Conservation (phyloP, 2,888 invertebrate genomes). For the Cylloceria caligata region DNA sequence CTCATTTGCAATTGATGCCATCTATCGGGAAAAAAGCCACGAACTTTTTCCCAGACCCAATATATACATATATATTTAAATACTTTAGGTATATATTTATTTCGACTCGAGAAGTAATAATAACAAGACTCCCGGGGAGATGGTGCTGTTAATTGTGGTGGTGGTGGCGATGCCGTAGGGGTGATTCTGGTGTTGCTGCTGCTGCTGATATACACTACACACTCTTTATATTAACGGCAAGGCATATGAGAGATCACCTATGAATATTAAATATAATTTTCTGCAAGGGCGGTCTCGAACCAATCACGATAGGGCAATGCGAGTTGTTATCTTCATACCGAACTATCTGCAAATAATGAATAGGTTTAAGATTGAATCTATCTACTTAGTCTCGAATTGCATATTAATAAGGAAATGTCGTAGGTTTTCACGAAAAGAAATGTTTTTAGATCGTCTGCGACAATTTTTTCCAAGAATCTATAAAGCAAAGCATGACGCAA, state of each 20-base stretch:
- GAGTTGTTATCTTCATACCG: neutral
- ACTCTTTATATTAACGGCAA: conserved; percentile 34
- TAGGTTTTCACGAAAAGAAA: too few species aligned
- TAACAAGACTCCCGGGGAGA: conserved; percentile 19
- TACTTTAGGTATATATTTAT: conserved; percentile 9
- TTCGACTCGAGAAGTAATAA: conserved; percentile 12
- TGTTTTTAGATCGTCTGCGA: too few species aligned
- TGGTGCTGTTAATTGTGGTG: neutral
- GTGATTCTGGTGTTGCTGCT: too few species aligned
- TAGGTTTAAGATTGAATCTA: conserved; percentile 11
- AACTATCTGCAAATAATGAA: neutral
- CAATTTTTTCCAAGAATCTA: too few species aligned
- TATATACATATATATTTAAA: too few species aligned
- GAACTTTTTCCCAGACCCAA: too few species aligned
- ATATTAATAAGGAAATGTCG: neutral
- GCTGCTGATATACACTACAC: conserved; percentile 29
- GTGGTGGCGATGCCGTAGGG: neutral
- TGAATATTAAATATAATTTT: conserved; percentile 66
- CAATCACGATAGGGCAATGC: neutral
- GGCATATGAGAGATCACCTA: conserved; percentile 43
- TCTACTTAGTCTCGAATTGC: neutral
- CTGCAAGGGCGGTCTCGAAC: conserved; percentile 33
- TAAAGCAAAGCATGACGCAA: too few species aligned
- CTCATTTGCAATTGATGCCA: too few species aligned
- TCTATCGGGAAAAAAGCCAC: too few species aligned